A percentile compares a stretch with the other conserved stretches of the same genome.
Conservation (phyloP, 2,797 vertebrate genomes). For the Poecile montanus region DNA sequence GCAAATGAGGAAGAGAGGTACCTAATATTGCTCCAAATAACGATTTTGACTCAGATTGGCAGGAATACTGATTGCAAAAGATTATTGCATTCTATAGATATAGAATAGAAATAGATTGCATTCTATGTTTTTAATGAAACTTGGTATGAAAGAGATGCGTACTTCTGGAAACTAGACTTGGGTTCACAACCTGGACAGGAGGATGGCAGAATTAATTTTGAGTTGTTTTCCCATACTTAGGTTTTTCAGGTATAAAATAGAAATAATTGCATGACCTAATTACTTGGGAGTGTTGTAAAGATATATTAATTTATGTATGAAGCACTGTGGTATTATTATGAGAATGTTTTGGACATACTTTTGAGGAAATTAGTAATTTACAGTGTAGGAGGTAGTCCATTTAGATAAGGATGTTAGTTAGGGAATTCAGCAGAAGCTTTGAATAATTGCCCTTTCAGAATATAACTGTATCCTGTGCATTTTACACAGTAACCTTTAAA, state of each 20-base stretch:
- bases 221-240: not conserved
- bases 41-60: not conserved
- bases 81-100: too few species aligned
- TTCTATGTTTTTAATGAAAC: not conserved
- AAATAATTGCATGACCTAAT: not conserved
- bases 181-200: not conserved
- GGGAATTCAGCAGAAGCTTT: not conserved
- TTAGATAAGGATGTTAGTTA: not conserved
- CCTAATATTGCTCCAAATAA: fast-evolving
- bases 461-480: not conserved
- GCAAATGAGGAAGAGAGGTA: not conserved
- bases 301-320: not conserved
- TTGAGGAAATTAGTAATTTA: not conserved
- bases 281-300: not conserved
- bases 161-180: not conserved
- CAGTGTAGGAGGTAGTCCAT: not conserved
- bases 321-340: not conserved
- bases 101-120: too few species aligned
- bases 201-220: not conserved
- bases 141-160: not conserved
- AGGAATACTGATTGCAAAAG: not conserved
- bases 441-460: not conserved
- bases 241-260: not conserved
- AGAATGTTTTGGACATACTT: not conserved
- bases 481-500: conserved; percentile 62